These are phyloP conservation scores for Gymnothorax reevesii DNA, from an alignment of 2,797 vertebrate species.

Conservation along the genomic window DNA sequence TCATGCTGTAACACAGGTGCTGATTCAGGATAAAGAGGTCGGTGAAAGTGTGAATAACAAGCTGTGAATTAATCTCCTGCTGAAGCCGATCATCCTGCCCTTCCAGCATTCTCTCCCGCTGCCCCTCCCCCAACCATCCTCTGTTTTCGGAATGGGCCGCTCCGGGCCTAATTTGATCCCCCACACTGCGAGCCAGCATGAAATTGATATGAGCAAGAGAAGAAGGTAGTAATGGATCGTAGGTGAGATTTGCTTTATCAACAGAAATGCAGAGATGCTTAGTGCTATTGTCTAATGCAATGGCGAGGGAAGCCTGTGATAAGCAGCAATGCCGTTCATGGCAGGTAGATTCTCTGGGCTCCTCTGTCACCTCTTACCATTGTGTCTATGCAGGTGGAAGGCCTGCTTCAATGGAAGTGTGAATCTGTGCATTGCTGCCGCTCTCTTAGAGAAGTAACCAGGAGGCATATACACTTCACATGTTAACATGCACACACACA, in stretches of 20 bases:
- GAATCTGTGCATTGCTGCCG: neutral
- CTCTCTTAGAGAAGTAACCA: neutral
- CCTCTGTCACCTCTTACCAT: neutral
- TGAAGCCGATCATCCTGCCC: neutral
- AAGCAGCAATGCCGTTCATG: neutral
- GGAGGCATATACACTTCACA: neutral
- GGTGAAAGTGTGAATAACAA: neutral
- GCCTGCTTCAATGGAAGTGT: neutral
- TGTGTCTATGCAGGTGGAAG: neutral
- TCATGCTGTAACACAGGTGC: conserved; percentile 9
- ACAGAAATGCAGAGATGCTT: neutral
- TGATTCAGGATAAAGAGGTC: neutral
- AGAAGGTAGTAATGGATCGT: neutral
- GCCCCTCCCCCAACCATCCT: neutral
- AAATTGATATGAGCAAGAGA: neutral
- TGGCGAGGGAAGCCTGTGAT: neutral
- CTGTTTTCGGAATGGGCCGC: neutral
- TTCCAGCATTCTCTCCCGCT: neutral
- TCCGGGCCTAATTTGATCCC: conserved; percentile 14
- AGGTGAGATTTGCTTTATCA: conserved; percentile 10
- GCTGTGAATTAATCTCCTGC: conserved; percentile 1
- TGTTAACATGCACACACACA: neutral
- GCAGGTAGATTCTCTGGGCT: neutral
- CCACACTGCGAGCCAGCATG: neutral
- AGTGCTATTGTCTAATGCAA: neutral